Evolutionary conservation across 2,113 vertebrate genomes (phyloP).

Genomic region (Cacatua alba): DNA sequence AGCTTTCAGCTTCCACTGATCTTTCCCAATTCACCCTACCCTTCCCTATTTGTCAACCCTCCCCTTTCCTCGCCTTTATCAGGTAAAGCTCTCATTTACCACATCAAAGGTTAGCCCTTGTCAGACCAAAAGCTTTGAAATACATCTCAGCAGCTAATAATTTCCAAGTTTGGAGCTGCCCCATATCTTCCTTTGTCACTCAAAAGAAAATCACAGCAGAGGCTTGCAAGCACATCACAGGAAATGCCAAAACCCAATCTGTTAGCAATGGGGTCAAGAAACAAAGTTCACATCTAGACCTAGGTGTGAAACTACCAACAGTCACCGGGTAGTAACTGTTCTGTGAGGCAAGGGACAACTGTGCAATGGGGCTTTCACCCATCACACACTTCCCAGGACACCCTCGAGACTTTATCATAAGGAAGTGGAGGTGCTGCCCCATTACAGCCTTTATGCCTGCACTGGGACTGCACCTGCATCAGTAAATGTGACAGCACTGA

Average conservation of each 20-base stretch:
- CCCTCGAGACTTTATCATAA: accelerated
- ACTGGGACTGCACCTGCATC: neutral
- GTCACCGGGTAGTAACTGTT: neutral
- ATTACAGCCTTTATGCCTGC: neutral
- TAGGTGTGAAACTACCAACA: neutral
- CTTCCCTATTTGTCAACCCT: neutral
- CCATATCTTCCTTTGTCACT: neutral
- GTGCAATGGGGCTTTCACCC: neutral
- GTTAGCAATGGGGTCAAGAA: neutral
- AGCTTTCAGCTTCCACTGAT: neutral
- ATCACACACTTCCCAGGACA: neutral
- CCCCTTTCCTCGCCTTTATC: neutral
- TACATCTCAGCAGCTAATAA: neutral
- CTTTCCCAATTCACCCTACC: neutral
- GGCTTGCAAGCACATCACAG: neutral
- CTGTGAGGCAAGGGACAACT: neutral
- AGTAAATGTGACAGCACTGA: neutral
- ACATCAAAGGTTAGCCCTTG: slow-evolving; percentile 20
- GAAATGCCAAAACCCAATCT: neutral
- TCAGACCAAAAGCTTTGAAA: neutral
- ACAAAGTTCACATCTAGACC: neutral
- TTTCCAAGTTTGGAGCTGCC: neutral
- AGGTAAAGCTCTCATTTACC: slow-evolving; percentile 13
- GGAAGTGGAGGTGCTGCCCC: neutral
- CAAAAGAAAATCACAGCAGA: neutral